Conservation (phyloP, 1,140 invertebrate genomes). For the Saccostrea echinata region DNA sequence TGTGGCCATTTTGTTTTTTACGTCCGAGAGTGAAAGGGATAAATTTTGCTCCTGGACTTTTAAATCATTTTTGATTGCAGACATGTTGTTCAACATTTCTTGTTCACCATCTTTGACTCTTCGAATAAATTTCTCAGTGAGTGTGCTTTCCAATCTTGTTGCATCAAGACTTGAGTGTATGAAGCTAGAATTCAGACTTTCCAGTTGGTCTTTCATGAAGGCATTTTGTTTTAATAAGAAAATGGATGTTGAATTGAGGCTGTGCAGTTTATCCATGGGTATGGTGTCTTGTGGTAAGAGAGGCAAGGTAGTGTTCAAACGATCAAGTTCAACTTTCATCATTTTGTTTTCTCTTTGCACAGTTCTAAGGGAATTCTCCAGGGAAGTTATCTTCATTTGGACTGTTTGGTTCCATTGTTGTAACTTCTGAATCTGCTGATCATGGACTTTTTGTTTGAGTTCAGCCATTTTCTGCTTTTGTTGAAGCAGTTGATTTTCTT, state of each 20-base stretch:
- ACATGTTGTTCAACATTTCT: background rate
- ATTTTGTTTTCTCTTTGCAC: background rate
- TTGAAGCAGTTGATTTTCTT: background rate
- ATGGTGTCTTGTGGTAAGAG: too few relatives aligned
- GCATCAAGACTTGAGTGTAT: too few relatives aligned
- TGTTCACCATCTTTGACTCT: background rate
- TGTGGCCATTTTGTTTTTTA: background rate
- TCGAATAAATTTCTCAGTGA: background rate
- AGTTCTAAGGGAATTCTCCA: background rate
- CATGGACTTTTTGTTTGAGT: background rate
- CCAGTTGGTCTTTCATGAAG: too few relatives aligned
- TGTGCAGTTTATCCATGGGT: too few relatives aligned
- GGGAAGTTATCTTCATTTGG: background rate
- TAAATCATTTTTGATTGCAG: background rate
- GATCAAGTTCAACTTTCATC: too few relatives aligned
- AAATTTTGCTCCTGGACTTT: background rate
- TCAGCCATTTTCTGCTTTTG: background rate
- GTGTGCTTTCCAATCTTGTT: background rate
- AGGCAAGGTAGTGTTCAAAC: too few relatives aligned
- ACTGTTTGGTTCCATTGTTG: too few relatives aligned
- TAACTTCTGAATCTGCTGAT: too few relatives aligned
- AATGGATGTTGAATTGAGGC: too few relatives aligned
- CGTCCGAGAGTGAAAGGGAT: background rate
- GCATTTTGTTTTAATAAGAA: too few relatives aligned
- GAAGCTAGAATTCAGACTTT: too few relatives aligned